A percentile compares a stretch with the other conserved stretches of the same genome.
Evolutionary conservation across 2,888 invertebrate genomes (phyloP).

Genomic region (Chesias legatella): DNA sequence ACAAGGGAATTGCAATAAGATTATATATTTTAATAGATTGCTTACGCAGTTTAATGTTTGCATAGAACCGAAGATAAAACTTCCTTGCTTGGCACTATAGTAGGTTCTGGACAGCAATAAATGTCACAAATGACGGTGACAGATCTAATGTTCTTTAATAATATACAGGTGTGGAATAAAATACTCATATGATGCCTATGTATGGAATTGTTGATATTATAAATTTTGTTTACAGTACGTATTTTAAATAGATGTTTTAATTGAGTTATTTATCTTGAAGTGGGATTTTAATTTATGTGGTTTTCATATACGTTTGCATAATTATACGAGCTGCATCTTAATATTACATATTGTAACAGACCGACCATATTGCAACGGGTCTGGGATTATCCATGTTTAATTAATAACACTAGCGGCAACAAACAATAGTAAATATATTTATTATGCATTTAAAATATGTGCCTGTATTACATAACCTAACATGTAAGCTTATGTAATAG

Average conservation of each 20-base stretch:
- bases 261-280: slow-evolving; percentile 9
- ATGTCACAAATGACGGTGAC: slow-evolving; percentile 1
- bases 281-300: slow-evolving; percentile 16
- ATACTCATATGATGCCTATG: no score
- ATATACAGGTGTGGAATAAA: no score
- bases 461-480: no score
- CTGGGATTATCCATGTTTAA: neutral
- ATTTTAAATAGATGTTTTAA: neutral
- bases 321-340: slow-evolving; percentile 1
- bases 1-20: slow-evolving; percentile 3
- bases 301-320: slow-evolving; percentile 10
- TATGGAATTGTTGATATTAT: no score
- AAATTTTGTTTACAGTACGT: neutral
- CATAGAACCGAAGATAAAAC: neutral
- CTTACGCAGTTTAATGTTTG: neutral
- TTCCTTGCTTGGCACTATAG: no score
- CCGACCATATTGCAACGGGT: slow-evolving; percentile 1
- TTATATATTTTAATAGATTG: slow-evolving; percentile 7
- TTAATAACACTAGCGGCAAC: no score
- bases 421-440: no score
- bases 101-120: neutral
- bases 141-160: neutral
- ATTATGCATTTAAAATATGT: no score
- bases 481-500: no score
- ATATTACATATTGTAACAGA: slow-evolving; percentile 6